These are phyloP conservation scores for Campylomormyrus tamandua DNA, from an alignment of 2,113 vertebrate genomes.

Conservation along the genomic window DNA sequence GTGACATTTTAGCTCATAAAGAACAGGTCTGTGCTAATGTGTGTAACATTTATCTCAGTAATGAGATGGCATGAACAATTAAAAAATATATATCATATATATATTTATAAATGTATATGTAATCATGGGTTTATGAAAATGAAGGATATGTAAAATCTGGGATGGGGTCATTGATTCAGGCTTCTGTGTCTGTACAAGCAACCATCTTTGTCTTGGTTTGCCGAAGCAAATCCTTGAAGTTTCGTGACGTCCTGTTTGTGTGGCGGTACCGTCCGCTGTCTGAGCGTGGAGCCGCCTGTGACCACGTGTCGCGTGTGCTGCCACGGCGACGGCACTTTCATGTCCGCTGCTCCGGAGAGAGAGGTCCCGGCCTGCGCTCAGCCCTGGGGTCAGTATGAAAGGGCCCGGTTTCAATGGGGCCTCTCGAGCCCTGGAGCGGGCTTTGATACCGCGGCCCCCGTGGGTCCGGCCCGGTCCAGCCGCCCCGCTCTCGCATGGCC, in stretches of 20 bases:
- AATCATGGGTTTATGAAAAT: neutral
- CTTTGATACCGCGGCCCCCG: slow-evolving; percentile 29
- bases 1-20: neutral
- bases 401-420: slow-evolving; percentile 50
- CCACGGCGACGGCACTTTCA: slow-evolving; percentile 35
- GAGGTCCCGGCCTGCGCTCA: slow-evolving; percentile 28
- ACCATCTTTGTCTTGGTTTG: neutral
- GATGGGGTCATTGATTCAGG: slow-evolving; percentile 35
- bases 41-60: neutral
- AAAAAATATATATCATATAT: neutral
- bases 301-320: neutral
- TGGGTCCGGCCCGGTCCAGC: slow-evolving; percentile 36
- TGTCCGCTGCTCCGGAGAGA: slow-evolving; percentile 41
- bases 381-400: slow-evolving; percentile 63
- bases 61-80: neutral
- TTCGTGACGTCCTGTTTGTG: neutral
- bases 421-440: slow-evolving; percentile 49
- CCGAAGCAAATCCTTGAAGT: neutral
- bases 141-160: neutral
- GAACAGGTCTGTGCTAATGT: slow-evolving; percentile 30
- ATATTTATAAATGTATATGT: neutral
- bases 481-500: slow-evolving; percentile 32
- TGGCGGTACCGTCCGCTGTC: neutral
- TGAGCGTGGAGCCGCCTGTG: neutral
- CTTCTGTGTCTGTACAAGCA: neutral